Percentiles rank a stretch among this genome's conserved stretches.
phyloP scores from a whole-genome alignment of 2,797 vertebrate species.

The Hipposideros larvatus region DNA sequence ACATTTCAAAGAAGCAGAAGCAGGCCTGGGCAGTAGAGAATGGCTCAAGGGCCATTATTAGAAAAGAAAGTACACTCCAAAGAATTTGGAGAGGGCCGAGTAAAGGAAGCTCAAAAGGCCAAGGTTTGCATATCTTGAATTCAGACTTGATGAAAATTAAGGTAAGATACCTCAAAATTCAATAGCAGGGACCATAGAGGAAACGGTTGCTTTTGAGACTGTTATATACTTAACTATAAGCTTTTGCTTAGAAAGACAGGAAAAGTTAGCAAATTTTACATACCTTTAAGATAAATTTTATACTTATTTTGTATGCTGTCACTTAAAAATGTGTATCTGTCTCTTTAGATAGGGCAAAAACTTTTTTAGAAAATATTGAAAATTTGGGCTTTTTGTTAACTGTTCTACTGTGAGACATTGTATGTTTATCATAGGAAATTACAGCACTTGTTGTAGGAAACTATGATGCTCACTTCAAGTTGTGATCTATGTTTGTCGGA shows the following conservation, averaged over 20 bases:
- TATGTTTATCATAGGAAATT: not conserved
- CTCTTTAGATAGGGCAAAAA: not conserved
- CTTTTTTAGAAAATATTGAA: not conserved
- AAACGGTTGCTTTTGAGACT: not conserved
- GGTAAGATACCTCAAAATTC: not conserved
- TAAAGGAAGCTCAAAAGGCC: too few species aligned
- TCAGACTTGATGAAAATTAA: not conserved
- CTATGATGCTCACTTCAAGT: not conserved
- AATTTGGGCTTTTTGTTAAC: not conserved
- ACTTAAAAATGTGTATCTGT: not conserved
- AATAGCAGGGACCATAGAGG: not conserved
- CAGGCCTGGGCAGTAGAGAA: too few species aligned
- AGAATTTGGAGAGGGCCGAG: too few species aligned
- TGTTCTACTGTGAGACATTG: not conserved
- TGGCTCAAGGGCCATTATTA: too few species aligned
- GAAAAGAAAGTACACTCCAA: too few species aligned
- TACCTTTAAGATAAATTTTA: not conserved
- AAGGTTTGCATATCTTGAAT: not conserved
- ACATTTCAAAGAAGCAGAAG: too few species aligned
- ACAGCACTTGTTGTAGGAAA: not conserved
- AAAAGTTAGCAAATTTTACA: not conserved
- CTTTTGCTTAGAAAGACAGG: not conserved
- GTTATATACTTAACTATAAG: not conserved
- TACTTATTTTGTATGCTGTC: not conserved
- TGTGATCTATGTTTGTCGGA: not conserved